phyloP scores from a whole-genome alignment of 2,888 invertebrate genomes.

The Drosophila melanosoma region DNA sequence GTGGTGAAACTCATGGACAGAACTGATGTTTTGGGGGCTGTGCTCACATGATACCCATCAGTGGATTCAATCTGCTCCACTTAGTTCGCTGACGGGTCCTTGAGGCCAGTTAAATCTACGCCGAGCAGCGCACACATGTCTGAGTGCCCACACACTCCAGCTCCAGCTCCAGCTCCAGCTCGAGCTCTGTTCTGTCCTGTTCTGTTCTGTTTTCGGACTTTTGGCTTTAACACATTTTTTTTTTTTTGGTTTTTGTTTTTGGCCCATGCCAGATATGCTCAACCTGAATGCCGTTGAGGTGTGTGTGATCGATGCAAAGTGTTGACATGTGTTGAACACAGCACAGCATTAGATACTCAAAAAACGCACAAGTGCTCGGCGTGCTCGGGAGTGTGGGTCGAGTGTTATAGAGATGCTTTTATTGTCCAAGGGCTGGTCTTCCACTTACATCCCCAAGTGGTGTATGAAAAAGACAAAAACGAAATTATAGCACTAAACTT shows the following conservation, averaged over 20 bases:
- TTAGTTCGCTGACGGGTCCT: slow-evolving; percentile 33
- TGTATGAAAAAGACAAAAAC: slow-evolving; percentile 16
- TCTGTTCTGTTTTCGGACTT: slow-evolving; percentile 4
- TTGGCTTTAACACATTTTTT: slow-evolving; percentile 3
- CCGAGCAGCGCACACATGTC: slow-evolving; percentile 15
- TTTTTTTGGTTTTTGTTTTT: neutral
- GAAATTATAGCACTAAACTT: slow-evolving; percentile 60
- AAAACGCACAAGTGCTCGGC: slow-evolving; percentile 9
- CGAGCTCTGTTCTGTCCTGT: neutral
- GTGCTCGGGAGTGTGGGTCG: slow-evolving; percentile 12
- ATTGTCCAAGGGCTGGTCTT: slow-evolving; percentile 16
- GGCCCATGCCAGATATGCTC: neutral
- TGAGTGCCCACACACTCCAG: slow-evolving; percentile 10
- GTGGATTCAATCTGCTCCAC: slow-evolving; percentile 33
- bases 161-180: slow-evolving; percentile 5
- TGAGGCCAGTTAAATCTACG: slow-evolving; percentile 24
- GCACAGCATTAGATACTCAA: slow-evolving; percentile 27
- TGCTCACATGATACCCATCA: slow-evolving; percentile 20
- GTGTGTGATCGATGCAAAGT: slow-evolving; percentile 41
- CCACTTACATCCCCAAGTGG: slow-evolving; percentile 33
- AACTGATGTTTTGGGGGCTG: slow-evolving; percentile 1
- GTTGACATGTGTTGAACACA: slow-evolving; percentile 58
- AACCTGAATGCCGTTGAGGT: slow-evolving; percentile 34
- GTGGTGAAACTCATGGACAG: neutral
- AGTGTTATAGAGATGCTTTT: slow-evolving; percentile 18